Base-by-base conservation (phyloP, 2,113 vertebrate genomes). In the Brachyhypopomus gauderio region DNA sequence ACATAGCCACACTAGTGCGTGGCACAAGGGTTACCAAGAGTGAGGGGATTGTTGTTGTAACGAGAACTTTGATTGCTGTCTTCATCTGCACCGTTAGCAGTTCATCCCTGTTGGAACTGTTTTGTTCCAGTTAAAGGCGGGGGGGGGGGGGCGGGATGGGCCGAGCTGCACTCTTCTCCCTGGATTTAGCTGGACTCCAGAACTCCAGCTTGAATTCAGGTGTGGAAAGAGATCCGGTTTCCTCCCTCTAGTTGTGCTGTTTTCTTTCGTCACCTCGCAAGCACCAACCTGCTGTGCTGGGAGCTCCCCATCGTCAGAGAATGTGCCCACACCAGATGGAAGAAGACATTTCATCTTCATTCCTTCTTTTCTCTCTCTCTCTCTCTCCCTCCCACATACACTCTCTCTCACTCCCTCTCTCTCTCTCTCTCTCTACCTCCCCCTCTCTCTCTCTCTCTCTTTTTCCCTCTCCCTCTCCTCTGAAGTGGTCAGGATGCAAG, bases 301-400 rank as follows among this genome's bases (percentile, higher is more conserved):
- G 88, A 90, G 89, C 83, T 86, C 88, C 69, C 90, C 85, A 84
- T 87, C 85, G 77, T 66, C 17, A 66, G 88, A 86, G 88, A 91
- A 90, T 88, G 86, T 1, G 67, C 87, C 85, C 88, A 83, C 76
- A 63, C 91, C 93, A 93, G 92, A 92, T 93, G 92, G 91, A 76
- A 87, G 83, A 89, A 88, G 83, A 86, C 79, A 87, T 76, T 86
- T 72, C 63, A 45, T 75, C 77, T 25, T 76, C 75, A 70, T 78
- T 75, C 79, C 74, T 71, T 58, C 20, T 19, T 70, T 19, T 75
- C 75, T 9, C 34, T 17, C 75, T 75, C 9, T 64, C 70, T 60
- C 45, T 52, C 45, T 52, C 45, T 52, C 41, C 9, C 41, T 45
- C 41, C 9, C 41, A 8, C 30, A 30, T 30, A 30, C 41, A 8